These are phyloP conservation scores for Characodon lateralis DNA, from an alignment of 2,797 vertebrate species.

Conservation along the genomic window DNA sequence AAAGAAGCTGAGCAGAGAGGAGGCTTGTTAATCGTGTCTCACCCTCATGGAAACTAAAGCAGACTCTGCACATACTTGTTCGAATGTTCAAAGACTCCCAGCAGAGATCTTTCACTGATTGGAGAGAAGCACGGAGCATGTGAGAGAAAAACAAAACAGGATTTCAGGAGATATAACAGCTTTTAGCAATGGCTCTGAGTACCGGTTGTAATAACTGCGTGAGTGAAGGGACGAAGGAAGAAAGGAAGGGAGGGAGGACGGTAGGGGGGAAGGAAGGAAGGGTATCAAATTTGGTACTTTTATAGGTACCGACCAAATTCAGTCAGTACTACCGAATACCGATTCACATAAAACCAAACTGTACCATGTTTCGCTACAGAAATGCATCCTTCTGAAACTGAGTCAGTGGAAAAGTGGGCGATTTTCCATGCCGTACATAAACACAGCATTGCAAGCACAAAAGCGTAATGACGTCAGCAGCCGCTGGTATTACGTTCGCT, in stretches of 20 bases:
- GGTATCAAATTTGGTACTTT: neutral
- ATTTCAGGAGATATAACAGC: slow-evolving; percentile 38
- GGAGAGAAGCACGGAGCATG: slow-evolving; percentile 42
- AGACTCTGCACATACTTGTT: slow-evolving; percentile 18
- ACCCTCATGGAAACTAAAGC: slow-evolving; percentile 27
- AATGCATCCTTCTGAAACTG: no score
- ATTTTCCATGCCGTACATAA: no score
- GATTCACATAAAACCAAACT: no score
- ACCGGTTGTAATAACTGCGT: slow-evolving; percentile 23
- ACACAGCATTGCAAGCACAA: no score
- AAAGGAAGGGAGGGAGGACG: no score
- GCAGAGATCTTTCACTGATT: slow-evolving; percentile 18
- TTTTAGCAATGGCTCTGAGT: slow-evolving; percentile 39
- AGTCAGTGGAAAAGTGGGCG: no score
- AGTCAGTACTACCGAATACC: no score
- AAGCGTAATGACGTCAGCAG: no score
- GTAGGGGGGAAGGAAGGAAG: neutral
- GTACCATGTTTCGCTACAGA: no score
- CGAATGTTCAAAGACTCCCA: slow-evolving; percentile 33
- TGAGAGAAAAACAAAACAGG: slow-evolving; percentile 22
- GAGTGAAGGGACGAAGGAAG: neutral
- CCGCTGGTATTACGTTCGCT: no score
- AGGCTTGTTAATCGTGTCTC: slow-evolving; percentile 14
- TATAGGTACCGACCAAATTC: no score
- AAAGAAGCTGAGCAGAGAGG: slow-evolving; percentile 26